Base-by-base conservation (phyloP, 2,888 invertebrate genomes). In the Cosmorhoe ocellata region DNA sequence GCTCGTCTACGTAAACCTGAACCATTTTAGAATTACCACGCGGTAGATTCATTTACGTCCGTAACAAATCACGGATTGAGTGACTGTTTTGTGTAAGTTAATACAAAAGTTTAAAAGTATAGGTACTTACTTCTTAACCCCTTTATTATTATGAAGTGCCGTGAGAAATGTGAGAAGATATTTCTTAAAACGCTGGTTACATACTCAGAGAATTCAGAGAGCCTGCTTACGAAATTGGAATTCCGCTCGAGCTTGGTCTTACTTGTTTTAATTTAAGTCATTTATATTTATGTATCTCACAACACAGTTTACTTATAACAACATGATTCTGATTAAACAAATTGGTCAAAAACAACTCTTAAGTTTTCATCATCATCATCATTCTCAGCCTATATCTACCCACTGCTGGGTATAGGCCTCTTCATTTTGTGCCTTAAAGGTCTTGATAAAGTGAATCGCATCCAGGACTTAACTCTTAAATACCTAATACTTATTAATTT, bases 111-210 rank as follows among this genome's bases (percentile, higher is more conserved):
- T 10, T 1, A 7, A 7, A 10, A 12, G 18, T 14, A 7, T 32
- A 32, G 8, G 13, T 7, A 27, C 39, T n/a, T 47, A 30, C 18
- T 18, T 4, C 18, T 3, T 3, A 18, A 18, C 2, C 18, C 18
- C 18, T 18, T 18, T 18, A 18, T 18, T 18, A 34, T 61, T 71
- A 65, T 75, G 63, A 67, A 76, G 76, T 71, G 63, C 59, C 78
- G 75, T 79, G 80, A 78, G 80, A 81, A 81, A 79, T 74, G 58
- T 59, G 41, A 53, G 44, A 48, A 53, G 66, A 70, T 76, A 71
- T 48, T 67, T 74, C 65, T 64, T 64, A 61, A 61, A 61, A 48
- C 37, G 7, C 41, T 41, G 39, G 39, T 56, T 39, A 32, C 43
- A 52, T 44, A 44, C 43, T 12, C 37, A n/a, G 34, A 50, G 38